phyloP scores from a whole-genome alignment of 2,888 invertebrate genomes.

The Pherbina coryleti region DNA sequence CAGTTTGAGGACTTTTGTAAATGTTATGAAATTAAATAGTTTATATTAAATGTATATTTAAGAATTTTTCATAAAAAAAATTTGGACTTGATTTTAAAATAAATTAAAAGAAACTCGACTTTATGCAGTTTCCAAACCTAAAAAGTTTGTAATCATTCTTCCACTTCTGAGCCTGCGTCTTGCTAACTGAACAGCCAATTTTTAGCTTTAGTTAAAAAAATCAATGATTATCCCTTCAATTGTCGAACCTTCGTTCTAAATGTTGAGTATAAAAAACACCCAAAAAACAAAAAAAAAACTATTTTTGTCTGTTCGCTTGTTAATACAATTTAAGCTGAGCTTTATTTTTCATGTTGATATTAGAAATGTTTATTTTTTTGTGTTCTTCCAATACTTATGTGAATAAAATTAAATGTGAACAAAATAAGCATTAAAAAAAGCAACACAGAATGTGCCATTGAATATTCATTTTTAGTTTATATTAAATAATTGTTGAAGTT shows the following conservation, averaged over 20 bases:
- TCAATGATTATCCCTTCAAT: too few relatives aligned
- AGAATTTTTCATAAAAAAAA: neutral
- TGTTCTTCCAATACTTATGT: constrained; percentile 13
- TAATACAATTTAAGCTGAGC: constrained; percentile 37
- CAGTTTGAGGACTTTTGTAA: neutral
- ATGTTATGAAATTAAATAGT: neutral
- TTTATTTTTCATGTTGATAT: constrained; percentile 35
- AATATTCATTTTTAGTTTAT: neutral
- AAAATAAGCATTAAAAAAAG: neutral
- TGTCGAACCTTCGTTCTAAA: neutral
- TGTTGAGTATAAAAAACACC: neutral
- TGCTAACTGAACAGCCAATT: too few relatives aligned
- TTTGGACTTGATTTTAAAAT: neutral
- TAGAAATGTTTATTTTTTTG: constrained; percentile 13
- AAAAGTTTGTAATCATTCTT: too few relatives aligned
- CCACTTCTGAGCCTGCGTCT: too few relatives aligned
- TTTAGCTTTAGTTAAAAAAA: too few relatives aligned
- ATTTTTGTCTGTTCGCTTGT: constrained; percentile 25
- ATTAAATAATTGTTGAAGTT: constrained; percentile 3
- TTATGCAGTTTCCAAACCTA: too few relatives aligned
- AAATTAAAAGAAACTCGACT: neutral
- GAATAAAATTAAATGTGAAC: neutral
- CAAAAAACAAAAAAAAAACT: neutral
- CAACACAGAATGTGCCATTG: neutral
- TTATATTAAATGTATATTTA: neutral